Evolutionary conservation across 2,888 invertebrate species (phyloP).

Genomic region (Drosophila lutescens): DNA sequence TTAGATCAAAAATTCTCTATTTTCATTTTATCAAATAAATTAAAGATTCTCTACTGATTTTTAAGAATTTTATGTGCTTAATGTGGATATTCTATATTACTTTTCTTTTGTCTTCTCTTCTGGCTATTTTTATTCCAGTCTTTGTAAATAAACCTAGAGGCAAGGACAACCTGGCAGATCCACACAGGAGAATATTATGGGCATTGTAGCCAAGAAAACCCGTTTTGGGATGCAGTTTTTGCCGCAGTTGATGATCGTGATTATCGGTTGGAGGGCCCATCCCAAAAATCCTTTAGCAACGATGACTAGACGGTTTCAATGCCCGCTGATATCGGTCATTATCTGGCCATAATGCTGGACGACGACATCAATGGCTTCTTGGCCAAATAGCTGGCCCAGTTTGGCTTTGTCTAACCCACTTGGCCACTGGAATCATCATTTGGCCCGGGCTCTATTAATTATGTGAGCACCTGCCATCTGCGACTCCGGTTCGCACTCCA

Average conservation of each 20-base stretch:
- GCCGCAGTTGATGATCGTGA: slow-evolving; percentile 33
- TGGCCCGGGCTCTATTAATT: slow-evolving; percentile 29
- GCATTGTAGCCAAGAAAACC: slow-evolving; percentile 14
- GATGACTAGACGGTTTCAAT: slow-evolving; percentile 27
- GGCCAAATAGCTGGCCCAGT: slow-evolving; percentile 33
- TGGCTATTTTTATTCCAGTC: background rate
- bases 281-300: slow-evolving; percentile 34
- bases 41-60: background rate
- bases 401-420: slow-evolving; percentile 15
- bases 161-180: slow-evolving; percentile 29
- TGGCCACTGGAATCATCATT: slow-evolving; percentile 22
- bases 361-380: slow-evolving; percentile 25
- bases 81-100: too few relatives aligned
- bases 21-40: too few relatives aligned
- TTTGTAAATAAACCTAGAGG: background rate
- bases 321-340: slow-evolving; percentile 43
- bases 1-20: too few relatives aligned
- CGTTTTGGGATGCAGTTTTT: slow-evolving; percentile 11
- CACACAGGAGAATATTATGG: background rate
- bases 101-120: background rate
- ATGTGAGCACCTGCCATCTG: slow-evolving; percentile 42
- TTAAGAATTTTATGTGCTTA: too few relatives aligned
- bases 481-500: slow-evolving; percentile 23
- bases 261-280: slow-evolving; percentile 32
- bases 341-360: slow-evolving; percentile 24